Evolutionary conservation across 2,888 invertebrate species (phyloP).

Genomic region (Rotaria sp.): DNA sequence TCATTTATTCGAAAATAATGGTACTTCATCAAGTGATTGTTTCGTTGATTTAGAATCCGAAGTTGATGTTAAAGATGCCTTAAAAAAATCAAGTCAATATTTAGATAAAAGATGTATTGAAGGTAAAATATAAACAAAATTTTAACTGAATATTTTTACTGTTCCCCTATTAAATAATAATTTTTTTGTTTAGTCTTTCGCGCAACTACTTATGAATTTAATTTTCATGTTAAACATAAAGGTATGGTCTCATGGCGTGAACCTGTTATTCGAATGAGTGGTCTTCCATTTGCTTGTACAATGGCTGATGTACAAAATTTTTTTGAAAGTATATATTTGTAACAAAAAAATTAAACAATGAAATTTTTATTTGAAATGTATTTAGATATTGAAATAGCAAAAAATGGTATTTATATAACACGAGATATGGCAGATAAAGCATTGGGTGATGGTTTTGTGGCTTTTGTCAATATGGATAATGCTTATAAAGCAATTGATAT

Average conservation of each 20-base stretch:
- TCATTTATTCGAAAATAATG: background rate
- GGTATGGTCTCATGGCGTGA: background rate
- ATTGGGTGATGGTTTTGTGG: background rate
- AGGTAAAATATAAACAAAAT: background rate
- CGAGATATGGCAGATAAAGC: constrained; percentile 21
- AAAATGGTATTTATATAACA: constrained; percentile 17
- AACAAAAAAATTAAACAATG: background rate
- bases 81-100: background rate
- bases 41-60: constrained; percentile 13
- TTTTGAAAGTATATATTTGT: background rate
- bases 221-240: background rate
- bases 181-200: background rate
- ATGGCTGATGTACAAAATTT: background rate
- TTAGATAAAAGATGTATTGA: background rate
- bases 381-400: constrained; percentile 19
- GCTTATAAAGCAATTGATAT: constrained; percentile 7
- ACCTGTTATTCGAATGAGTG: constrained; percentile 15
- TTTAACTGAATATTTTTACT: background rate
- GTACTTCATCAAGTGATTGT: background rate
- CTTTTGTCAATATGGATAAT: constrained; percentile 4
- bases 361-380: background rate
- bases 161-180: background rate
- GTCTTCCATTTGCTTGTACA: background rate
- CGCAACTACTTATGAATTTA: background rate
- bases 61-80: background rate